Percentiles rank a stretch among this genome's conserved stretches.
Evolutionary conservation across 2,888 invertebrate species (phyloP).

Genomic region (Caenorhabditis drosophilae): DNA sequence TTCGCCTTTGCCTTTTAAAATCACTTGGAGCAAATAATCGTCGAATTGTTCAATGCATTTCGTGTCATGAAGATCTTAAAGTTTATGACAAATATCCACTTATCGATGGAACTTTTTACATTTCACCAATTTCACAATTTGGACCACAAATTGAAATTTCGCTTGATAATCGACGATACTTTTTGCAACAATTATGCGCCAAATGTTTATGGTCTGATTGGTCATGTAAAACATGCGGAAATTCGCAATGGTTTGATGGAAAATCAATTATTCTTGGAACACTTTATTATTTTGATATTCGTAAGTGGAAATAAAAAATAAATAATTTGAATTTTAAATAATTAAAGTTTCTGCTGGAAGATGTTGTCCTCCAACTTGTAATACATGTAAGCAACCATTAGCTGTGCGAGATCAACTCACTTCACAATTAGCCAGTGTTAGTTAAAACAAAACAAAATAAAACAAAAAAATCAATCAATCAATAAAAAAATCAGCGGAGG

Average conservation of each 20-base stretch:
- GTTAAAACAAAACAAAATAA: too few species aligned
- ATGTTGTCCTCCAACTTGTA: slow-evolving; percentile 48
- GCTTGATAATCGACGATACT: slow-evolving; percentile 39
- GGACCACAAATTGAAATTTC: slow-evolving; percentile 35
- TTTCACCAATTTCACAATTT: slow-evolving; percentile 79
- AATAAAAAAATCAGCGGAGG: too few species aligned
- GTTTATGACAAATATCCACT: slow-evolving; percentile 94
- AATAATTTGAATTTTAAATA: neutral
- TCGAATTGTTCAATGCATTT: slow-evolving; percentile 76
- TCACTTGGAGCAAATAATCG: slow-evolving; percentile 89
- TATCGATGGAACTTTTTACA: slow-evolving; percentile 95
- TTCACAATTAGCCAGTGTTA: slow-evolving; percentile 41
- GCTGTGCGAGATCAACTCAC: slow-evolving; percentile 40
- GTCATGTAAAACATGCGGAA: slow-evolving; percentile 44
- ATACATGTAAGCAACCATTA: slow-evolving; percentile 38
- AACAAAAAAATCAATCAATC: too few species aligned
- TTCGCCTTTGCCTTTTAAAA: slow-evolving; percentile 91
- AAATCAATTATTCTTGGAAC: slow-evolving; percentile 90
- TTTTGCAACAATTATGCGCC: slow-evolving; percentile 48
- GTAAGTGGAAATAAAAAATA: slow-evolving; percentile 16
- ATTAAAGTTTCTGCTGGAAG: slow-evolving; percentile 84
- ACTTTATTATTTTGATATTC: slow-evolving; percentile 97
- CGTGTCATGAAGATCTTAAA: slow-evolving; percentile 82
- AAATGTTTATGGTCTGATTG: slow-evolving; percentile 51
- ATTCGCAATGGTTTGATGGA: slow-evolving; percentile 84